These are phyloP conservation scores for Proisotoma minuta DNA, from an alignment of 2,888 invertebrate genomes.

Conservation along the genomic window DNA sequence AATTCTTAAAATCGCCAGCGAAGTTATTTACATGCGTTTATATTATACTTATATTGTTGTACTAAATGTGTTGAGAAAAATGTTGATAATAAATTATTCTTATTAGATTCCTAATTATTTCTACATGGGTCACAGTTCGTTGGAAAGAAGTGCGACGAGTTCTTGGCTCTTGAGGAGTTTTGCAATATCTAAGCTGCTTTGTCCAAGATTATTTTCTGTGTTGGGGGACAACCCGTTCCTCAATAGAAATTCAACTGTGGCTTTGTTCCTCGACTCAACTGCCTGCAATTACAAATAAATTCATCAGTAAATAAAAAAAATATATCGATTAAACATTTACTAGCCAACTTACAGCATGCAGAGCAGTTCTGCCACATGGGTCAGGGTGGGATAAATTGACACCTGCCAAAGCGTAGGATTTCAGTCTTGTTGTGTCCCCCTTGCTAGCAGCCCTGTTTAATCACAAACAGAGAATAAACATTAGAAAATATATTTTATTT, in stretches of 20 bases:
- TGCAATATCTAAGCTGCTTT: slow-evolving; percentile 36
- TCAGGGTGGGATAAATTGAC: slow-evolving; percentile 62
- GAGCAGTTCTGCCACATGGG: slow-evolving; percentile 61
- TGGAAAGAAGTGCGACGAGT: no score
- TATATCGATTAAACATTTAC: not conserved
- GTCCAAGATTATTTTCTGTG: slow-evolving; percentile 28
- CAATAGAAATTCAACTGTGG: slow-evolving; percentile 33
- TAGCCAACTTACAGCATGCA: slow-evolving; percentile 58
- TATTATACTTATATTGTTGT: no score
- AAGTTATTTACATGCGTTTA: no score
- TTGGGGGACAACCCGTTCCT: slow-evolving; percentile 23
- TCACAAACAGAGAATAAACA: no score
- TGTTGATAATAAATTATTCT: not conserved
- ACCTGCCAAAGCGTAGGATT: slow-evolving; percentile 63
- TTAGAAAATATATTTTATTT: not conserved
- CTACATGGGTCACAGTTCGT: not conserved
- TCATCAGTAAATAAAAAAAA: not conserved
- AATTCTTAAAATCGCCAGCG: not conserved
- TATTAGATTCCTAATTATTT: not conserved
- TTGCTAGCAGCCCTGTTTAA: slow-evolving; percentile 50
- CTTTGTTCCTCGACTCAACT: slow-evolving; percentile 28
- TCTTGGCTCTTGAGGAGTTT: slow-evolving; percentile 25
- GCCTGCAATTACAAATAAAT: slow-evolving; percentile 19
- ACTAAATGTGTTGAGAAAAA: no score
- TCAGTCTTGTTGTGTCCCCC: slow-evolving; percentile 58